Base-by-base conservation (phyloP, 2,888 invertebrate species). In the Drosophila kuntzei region DNA sequence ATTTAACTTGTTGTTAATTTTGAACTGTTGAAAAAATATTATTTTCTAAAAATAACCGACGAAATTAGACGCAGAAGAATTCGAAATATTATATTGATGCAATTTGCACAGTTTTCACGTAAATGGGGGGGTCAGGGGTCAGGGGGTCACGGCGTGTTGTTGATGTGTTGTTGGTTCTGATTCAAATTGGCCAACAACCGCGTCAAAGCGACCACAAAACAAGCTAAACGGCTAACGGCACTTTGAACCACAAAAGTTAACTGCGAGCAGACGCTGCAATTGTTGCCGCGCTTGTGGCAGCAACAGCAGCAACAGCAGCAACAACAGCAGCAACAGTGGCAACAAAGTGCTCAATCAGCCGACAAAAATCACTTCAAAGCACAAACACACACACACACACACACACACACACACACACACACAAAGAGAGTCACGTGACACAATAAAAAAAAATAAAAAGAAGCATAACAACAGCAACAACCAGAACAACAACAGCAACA, bases 171-270 rank as follows among this genome's bases (percentile, higher is more conserved):
- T 5, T 49, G 39, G 11, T n/a, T n/a, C 4, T 14, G 2, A 22
- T 8, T 53, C 69, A 76, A 83, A 82, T 83, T 82, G 76, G 66
- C 55, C 63, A 57, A 68, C 62, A 76, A 73, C 79, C 87, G 70
- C 80, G 70, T 69, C 80, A 81, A 81, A 83, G 76, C 64, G 59
- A 72, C 87, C 84, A 14, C 84, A 81, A 78, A 80, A 76, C 81
- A 76, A 80, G 85, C 81, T 81, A 75, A 66, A 61, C 54, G 29
- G 46, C 43, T 57, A 62, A 66, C 32, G 29, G 12, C 32, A n/a
- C 41, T 37, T 55, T n/a, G 18, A 32, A 54, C 63, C 64, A 55
- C 66, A 50, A 50, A 34, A 11, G 50, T 14, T 36, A 61, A 54
- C 71, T 74, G 60, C 68, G 67, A 41, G 44, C 39, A 46, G 67